A percentile compares a stretch with the other conserved stretches of the same genome.
Evolutionary conservation across 1,140 invertebrate species (phyloP).

Genomic region (Rhyzopertha dominica): DNA sequence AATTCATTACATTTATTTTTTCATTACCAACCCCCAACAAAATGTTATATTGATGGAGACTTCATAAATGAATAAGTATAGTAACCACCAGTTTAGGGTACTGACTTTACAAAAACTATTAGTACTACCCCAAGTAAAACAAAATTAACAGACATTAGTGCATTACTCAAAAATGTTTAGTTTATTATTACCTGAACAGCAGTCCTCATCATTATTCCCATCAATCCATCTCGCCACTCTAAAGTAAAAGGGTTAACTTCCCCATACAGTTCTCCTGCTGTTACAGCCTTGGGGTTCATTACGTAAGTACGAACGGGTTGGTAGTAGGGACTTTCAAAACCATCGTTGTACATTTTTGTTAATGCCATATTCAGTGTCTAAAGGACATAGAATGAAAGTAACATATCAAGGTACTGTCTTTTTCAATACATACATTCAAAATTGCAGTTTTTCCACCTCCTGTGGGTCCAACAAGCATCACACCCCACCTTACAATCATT

Average conservation of each 20-base stretch:
- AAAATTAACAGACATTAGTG: too few species aligned
- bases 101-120: too few species aligned
- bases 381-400: conserved; percentile 21
- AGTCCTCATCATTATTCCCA: conserved; percentile 64
- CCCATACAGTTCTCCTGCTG: conserved; percentile 84
- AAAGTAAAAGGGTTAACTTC: conserved; percentile 78
- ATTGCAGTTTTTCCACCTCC: conserved; percentile 76
- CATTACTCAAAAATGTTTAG: not conserved
- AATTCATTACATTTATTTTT: too few species aligned
- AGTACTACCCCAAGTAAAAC: too few species aligned
- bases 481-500: conserved; percentile 87
- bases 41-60: too few species aligned
- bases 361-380: conserved; percentile 65
- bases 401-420: not conserved
- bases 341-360: conserved; percentile 53
- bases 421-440: conserved; percentile 50
- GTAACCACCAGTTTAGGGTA: too few species aligned
- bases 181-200: conserved; percentile 56
- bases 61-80: too few species aligned
- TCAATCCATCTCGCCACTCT: conserved; percentile 86
- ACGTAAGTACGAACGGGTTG: conserved; percentile 61
- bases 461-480: conserved; percentile 89
- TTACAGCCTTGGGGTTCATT: conserved; percentile 86
- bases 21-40: too few species aligned
- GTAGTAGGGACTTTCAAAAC: conserved; percentile 53